Percentiles rank a stretch among this genome's conserved stretches.
phyloP scores from a whole-genome alignment of 92 coral and sea anemone species.

The Phymanthus crucifer region DNA sequence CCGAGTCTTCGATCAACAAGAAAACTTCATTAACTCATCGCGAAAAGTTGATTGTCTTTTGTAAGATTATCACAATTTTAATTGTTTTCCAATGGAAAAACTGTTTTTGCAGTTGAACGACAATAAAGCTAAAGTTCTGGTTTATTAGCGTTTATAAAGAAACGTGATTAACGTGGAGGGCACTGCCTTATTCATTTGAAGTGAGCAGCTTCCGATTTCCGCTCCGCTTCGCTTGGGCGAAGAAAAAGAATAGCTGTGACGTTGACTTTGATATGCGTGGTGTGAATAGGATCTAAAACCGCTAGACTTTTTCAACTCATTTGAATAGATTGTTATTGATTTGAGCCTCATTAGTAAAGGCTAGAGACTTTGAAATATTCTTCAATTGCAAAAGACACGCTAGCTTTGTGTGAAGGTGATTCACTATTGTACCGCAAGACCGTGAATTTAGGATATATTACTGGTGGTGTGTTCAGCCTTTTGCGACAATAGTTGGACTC shows the following conservation, averaged over 20 bases:
- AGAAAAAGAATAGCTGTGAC: conserved; percentile 11
- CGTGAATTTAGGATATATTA: background rate
- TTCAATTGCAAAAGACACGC: background rate
- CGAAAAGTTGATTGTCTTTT: background rate
- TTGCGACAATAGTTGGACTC: background rate
- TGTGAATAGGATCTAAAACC: conserved; percentile 32
- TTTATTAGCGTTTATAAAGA: conserved; percentile 14
- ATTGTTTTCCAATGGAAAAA: conserved; percentile 3
- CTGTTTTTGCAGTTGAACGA: conserved; percentile 10
- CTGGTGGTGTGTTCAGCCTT: background rate
- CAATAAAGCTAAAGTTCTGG: background rate
- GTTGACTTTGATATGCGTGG: conserved; percentile 10
- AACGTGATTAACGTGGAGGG: conserved; percentile 18
- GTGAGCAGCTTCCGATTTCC: conserved; percentile 26
- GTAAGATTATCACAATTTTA: background rate
- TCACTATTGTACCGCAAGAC: background rate
- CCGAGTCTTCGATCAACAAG: background rate
- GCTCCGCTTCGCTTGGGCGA: conserved; percentile 19
- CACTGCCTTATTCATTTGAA: background rate
- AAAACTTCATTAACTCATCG: background rate
- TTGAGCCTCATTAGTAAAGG: conserved; percentile 12
- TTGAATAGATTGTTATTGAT: conserved; percentile 30
- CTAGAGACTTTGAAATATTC: conserved; percentile 7
- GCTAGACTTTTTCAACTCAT: conserved; percentile 10
- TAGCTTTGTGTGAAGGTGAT: background rate